Percentiles rank a stretch among this genome's conserved stretches.
These are phyloP conservation scores for Onychomys leucogaster DNA, from an alignment of 2,797 vertebrate species.

Conservation along the genomic window DNA sequence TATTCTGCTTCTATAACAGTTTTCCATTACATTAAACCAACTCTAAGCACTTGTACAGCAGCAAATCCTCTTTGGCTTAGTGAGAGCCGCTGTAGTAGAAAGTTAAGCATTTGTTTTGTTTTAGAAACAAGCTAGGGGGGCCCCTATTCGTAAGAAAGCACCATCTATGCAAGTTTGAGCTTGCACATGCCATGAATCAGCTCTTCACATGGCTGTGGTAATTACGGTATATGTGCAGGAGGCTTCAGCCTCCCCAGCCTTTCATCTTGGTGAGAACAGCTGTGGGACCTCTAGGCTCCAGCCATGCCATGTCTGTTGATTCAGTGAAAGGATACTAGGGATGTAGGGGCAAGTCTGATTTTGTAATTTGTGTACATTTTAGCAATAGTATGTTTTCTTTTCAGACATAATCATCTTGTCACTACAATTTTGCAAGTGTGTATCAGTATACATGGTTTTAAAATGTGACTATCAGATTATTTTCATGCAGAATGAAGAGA, in stretches of 20 bases:
- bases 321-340: background rate
- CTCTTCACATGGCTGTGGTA: background rate
- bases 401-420: background rate
- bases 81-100: slow-evolving; percentile 78
- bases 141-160: slow-evolving; percentile 36
- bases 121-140: slow-evolving; percentile 76
- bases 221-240: background rate
- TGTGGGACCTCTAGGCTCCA: background rate
- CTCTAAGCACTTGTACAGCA: slow-evolving; percentile 69
- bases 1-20: slow-evolving; percentile 69
- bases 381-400: slow-evolving; percentile 34
- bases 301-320: background rate
- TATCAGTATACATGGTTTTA: background rate
- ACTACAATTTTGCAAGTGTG: background rate
- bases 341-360: background rate
- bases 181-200: background rate
- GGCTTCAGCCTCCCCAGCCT: too few relatives aligned
- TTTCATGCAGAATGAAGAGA: background rate
- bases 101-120: slow-evolving; percentile 82
- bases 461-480: slow-evolving; percentile 28
- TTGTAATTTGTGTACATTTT: slow-evolving; percentile 5
- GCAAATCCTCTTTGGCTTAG: slow-evolving; percentile 72
- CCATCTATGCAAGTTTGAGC: background rate
- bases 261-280: background rate
- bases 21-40: slow-evolving; percentile 77